Conservation (phyloP, 1,140 invertebrate species). For the Eueides isabella region DNA sequence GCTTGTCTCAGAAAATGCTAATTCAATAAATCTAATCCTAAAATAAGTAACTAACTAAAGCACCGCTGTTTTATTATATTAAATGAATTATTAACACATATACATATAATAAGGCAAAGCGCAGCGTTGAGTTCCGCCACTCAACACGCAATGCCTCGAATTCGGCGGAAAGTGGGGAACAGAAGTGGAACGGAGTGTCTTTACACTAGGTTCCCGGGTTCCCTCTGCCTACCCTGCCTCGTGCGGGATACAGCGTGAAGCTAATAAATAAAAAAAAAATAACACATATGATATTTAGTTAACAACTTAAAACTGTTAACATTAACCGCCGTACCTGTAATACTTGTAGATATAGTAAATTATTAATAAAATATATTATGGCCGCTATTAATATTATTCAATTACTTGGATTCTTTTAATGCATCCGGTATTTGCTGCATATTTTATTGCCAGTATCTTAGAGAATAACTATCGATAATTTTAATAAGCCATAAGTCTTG, state of each 20-base stretch:
- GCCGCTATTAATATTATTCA: background rate
- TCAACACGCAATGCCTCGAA: too few relatives aligned
- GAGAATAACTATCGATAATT: slow-evolving; percentile 10
- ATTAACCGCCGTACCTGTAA: background rate
- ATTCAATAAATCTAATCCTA: too few relatives aligned
- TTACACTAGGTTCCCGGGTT: too few relatives aligned
- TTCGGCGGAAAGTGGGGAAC: too few relatives aligned
- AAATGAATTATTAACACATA: too few relatives aligned
- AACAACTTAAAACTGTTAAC: background rate
- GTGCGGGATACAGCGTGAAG: too few relatives aligned
- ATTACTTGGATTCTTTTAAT: slow-evolving; percentile 12
- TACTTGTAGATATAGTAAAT: background rate
- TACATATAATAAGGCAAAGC: too few relatives aligned
- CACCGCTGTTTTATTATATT: background rate
- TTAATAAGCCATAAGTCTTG: background rate
- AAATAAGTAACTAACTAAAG: too few relatives aligned
- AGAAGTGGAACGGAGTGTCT: too few relatives aligned
- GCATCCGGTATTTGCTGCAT: slow-evolving; percentile 6
- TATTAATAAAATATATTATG: slow-evolving; percentile 11
- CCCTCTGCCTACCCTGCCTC: too few relatives aligned
- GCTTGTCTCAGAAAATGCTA: too few relatives aligned
- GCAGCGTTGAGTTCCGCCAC: too few relatives aligned
- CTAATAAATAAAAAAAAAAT: background rate
- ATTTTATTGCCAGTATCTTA: slow-evolving; percentile 4
- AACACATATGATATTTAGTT: background rate